Conservation (phyloP, 1,140 invertebrate genomes). For the Aphaenogaster floridana region DNA sequence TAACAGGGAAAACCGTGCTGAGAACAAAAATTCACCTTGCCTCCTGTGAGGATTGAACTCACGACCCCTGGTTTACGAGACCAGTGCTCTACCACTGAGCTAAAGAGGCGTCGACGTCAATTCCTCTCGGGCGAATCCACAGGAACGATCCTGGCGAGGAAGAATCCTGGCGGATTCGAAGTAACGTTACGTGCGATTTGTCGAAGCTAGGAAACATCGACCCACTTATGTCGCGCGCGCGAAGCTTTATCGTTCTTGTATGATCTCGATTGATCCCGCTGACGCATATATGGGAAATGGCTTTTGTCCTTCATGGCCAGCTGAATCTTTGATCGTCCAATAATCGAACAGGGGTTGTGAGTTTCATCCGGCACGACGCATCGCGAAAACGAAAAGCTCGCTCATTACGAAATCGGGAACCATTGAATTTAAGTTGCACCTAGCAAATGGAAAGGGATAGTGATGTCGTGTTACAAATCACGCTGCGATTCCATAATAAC, state of each 20-base stretch:
- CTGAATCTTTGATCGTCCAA: conserved; percentile 17
- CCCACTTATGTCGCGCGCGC: neutral
- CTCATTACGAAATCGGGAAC: neutral
- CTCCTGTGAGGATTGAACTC: conserved; percentile 92
- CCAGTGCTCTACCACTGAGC: conserved; percentile 93
- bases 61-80: conserved; percentile 94
- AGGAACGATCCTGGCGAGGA: neutral
- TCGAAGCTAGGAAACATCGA: neutral
- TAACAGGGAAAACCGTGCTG: neutral
- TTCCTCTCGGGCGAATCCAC: neutral
- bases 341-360: conserved; percentile 56
- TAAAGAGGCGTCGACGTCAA: conserved; percentile 88
- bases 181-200: neutral
- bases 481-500: neutral
- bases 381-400: conserved; percentile 14
- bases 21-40: conserved; percentile 77
- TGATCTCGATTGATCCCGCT: neutral
- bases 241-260: neutral
- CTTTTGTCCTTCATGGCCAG: neutral
- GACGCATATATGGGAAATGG: neutral
- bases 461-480: neutral
- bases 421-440: conserved; percentile 8
- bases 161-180: neutral
- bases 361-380: conserved; percentile 56
- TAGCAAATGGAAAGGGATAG: neutral